These are phyloP conservation scores for Philaenus spumarius DNA, from an alignment of 1,140 invertebrate species.

Conservation along the genomic window DNA sequence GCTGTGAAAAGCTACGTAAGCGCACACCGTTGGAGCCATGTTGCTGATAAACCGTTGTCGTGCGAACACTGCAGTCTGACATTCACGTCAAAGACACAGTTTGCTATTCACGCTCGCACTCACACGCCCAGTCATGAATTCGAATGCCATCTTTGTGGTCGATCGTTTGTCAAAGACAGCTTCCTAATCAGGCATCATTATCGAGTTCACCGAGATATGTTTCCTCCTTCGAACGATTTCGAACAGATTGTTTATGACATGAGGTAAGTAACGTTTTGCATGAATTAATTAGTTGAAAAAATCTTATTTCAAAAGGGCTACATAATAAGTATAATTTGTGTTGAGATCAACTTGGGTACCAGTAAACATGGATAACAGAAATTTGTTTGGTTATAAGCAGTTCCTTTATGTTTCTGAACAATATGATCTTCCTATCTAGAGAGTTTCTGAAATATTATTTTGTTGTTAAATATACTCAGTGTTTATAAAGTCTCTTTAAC, in stretches of 20 bases:
- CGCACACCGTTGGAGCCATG: slow-evolving; percentile 66
- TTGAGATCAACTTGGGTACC: too few species aligned
- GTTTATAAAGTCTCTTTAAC: too few species aligned
- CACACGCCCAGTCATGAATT: slow-evolving; percentile 60
- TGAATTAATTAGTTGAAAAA: too few species aligned
- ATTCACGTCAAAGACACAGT: slow-evolving; percentile 63
- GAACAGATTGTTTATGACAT: neutral
- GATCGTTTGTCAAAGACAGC: slow-evolving; percentile 64
- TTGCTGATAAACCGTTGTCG: slow-evolving; percentile 61
- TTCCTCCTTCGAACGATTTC: neutral
- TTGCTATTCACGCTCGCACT: slow-evolving; percentile 63
- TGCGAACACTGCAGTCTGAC: slow-evolving; percentile 64
- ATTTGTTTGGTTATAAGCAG: too few species aligned
- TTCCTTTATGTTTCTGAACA: too few species aligned
- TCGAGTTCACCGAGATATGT: slow-evolving; percentile 53
- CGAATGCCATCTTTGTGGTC: slow-evolving; percentile 63
- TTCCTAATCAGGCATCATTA: slow-evolving; percentile 68
- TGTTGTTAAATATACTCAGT: too few species aligned
- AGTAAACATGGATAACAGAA: too few species aligned
- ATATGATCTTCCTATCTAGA: too few species aligned
- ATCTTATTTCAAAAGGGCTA: too few species aligned
- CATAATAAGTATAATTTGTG: too few species aligned
- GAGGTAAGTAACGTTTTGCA: neutral
- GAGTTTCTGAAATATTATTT: too few species aligned
- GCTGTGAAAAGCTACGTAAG: slow-evolving; percentile 70